Conservation (phyloP, 2,797 vertebrate species). For the Cryptoprocta ferox region DNA sequence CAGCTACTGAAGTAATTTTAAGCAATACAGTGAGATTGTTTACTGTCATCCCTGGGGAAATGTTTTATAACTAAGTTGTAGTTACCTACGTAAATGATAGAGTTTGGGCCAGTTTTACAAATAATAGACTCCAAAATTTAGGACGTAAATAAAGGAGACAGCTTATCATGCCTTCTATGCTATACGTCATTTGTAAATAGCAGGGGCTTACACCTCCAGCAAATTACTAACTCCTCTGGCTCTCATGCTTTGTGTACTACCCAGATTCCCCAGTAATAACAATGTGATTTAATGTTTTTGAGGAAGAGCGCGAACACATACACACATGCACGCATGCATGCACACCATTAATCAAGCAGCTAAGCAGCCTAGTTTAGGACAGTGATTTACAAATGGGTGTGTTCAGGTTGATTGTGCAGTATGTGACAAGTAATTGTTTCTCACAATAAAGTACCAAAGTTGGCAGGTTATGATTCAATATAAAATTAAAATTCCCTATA, state of each 20-base stretch:
- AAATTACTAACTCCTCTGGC: background rate
- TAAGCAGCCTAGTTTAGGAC: background rate
- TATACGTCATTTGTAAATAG: background rate
- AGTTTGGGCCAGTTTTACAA: constrained; percentile 22
- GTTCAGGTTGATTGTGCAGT: background rate
- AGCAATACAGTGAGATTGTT: background rate
- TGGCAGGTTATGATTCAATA: background rate
- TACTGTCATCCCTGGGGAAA: background rate
- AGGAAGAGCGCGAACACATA: background rate
- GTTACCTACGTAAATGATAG: background rate
- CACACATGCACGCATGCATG: background rate
- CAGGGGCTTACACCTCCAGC: background rate
- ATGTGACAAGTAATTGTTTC: background rate
- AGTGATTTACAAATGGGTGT: background rate
- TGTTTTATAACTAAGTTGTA: background rate
- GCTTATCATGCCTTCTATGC: background rate
- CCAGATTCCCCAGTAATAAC: background rate
- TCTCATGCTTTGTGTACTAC: background rate
- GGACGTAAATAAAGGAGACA: background rate
- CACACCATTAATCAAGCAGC: background rate
- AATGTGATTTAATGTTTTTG: background rate
- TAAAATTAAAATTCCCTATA: constrained; percentile 15
- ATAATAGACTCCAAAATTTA: background rate
- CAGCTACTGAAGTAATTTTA: background rate
- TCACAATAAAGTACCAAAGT: background rate